Evolutionary conservation across 2,888 invertebrate species (phyloP), one percentile per base, ranked within the genome.

Genomic region (Carpatolechia fugitivella): DNA sequence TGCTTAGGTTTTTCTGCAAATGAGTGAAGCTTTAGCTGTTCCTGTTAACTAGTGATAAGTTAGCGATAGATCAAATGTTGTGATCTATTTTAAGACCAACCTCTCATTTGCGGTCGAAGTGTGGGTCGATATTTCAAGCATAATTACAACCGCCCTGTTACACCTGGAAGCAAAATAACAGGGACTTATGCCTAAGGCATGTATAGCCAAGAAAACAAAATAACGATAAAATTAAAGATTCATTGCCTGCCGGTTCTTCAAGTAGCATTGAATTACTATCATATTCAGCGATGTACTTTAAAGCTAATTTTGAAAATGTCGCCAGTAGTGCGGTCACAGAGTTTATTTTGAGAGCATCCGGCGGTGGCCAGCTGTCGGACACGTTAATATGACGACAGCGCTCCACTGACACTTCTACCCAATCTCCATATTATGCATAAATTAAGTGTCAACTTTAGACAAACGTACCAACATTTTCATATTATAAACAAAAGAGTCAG

Each of bases 331-430:
- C n/a, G 35, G 35, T n/a, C 20, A 41, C 18, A 41, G 14, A 68
- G 76, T 74, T 76, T 89, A 89, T 89, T 88, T 85, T 76, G 76
- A 77, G 82, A 74, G 75, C 83, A 84, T 89, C 89, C 89, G 87
- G 78, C 71, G 73, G 68, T 62, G 72, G 65, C 76, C 86, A 85
- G 85, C 87, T 87, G 89, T 82, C 85, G 81, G 60, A 72, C 66
- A 64, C 75, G 82, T 84, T 85, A 82, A 84, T 82, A 85, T 79
- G 85, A 80, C 72, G 85, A 83, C 85, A 80, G 75, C 73, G 70
- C 72, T 63, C 65, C 67, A 66, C 73, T 76, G 79, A 73, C 84
- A 85, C 78, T 80, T 80, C 70, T 63, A 65, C 66, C 76, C 78
- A 74, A 76, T 79, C 76, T 77, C 73, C 63, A 65, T 69, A 18